phyloP scores from a whole-genome alignment of 30 jellyfish, hydroid and myxozoan genomes.

The Hydra vulgaris region DNA sequence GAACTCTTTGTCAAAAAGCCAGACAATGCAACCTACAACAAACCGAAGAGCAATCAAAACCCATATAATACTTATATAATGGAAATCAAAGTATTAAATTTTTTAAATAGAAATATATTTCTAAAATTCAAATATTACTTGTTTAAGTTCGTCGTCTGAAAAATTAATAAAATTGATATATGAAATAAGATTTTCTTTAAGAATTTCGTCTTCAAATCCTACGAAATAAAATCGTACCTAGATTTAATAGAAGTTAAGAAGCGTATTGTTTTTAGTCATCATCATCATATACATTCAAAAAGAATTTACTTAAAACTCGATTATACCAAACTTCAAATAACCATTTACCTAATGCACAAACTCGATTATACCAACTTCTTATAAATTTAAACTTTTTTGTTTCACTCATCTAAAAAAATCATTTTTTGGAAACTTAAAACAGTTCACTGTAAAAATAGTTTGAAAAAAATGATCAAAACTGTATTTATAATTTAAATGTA shows the following conservation, averaged over 20 bases:
- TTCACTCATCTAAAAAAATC: conserved; percentile 9
- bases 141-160: neutral
- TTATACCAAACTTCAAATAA: neutral
- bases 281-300: too few relatives aligned
- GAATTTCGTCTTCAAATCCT: conserved; percentile 4
- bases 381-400: neutral
- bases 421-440: neutral
- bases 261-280: too few relatives aligned
- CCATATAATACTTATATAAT: neutral
- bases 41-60: neutral
- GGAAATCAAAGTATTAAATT: neutral
- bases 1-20: neutral
- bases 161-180: neutral
- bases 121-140: neutral
- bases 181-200: neutral
- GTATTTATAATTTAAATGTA: too few relatives aligned
- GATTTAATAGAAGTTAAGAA: neutral
- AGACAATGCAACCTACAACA: neutral
- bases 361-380: conserved; percentile 14
- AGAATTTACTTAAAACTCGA: too few relatives aligned
- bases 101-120: too few relatives aligned
- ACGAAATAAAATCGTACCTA: neutral
- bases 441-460: neutral
- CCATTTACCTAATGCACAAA: neutral
- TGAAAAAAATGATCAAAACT: too few relatives aligned